Evolutionary conservation across 2,797 vertebrate species (phyloP), one percentile per base, ranked within the genome.

Genomic region (Sebastes elongatus): DNA sequence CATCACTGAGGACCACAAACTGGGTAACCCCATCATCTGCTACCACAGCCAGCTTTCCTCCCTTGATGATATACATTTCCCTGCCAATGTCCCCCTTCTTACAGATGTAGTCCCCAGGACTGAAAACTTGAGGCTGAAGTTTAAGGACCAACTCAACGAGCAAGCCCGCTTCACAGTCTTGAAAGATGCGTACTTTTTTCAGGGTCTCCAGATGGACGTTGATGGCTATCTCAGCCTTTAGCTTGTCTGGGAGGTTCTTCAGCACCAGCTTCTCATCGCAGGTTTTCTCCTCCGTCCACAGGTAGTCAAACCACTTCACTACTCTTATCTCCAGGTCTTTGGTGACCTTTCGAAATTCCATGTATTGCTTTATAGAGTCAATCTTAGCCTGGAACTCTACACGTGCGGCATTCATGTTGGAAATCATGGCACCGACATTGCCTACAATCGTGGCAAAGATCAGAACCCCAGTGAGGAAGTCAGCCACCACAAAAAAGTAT

Each of bases 61-160:
- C 98, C 89, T 99, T 99, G 79, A 99, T 99, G 77, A 99, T 99
- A 76, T 99, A 99, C 98, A 99, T 99, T 89, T 99, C 98, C 76
- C 96, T 95, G 30, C 98, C 98, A 0, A 99, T 98, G 82, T 99
- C 98, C 3, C 98, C 98, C 91, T 99, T 99, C 86, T 97, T 97
- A 85, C 98, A 99, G 81, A 99, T 97, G 79, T 98, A 99, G 88
- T 99, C 98, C 0, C 98, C 98, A 0, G 98, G 98, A 84, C 98
- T 99, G 89, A 99, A 99, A 27, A 99, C 98, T 0, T 98, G 96
- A 0, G 97, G 97, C 80, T 97, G 97, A 73, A 99, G 96, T 84
- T 99, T 99, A 10, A 99, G 96, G 74, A 99, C 98, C 76, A 99
- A 83, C 90, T 99, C 98, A 5, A 99, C 80, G n/a, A 99, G 96